Base-by-base conservation (phyloP, 2,113 vertebrate genomes). In the Osmerus mordax region DNA sequence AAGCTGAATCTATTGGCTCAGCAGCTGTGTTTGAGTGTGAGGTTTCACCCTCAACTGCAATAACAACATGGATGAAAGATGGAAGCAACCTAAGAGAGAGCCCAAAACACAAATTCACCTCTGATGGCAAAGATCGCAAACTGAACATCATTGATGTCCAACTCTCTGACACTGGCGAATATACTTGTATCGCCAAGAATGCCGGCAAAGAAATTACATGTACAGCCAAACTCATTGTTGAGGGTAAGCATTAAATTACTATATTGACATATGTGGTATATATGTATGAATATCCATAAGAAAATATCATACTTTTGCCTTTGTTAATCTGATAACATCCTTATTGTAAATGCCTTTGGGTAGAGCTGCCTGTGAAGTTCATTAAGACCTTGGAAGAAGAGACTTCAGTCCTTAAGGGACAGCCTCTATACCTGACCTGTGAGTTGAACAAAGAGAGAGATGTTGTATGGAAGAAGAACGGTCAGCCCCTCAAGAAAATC, bases 51-150 rank as follows among this genome's bases (percentile, higher is more conserved):
- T 99, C 97, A 75, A 99, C 97, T 56, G 96, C 97, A 5, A 70
- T 95, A 63, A 96, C 96, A 1, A 82, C 89, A 51, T 99, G 97
- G 97, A 98, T 98, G 96, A 99, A 98, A 72, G 97, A 98, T 3
- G 97, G 87, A 61, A 92, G 93, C 82, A 99, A 97, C 60, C 92
- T 99, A 61, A 94, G 97, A 6, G 97, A 99, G 81, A 94, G 94
- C 68, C 97, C 97, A 54, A 99, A 99, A 78, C 92, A 99, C 90
- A 98, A 95, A 79, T 97, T 99, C 83, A 96, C 95, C 0, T 94
- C 97, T 67, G 97, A 99, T 71, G 96, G 97, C 67, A 99, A 99
- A 92, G 97, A 99, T 71, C 95, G 97, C 71, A 99, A 97, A 78
- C 82, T 98, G 77, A 88, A 92, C 67, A 98, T 99, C 79, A 96